Conservation (phyloP, 2,888 invertebrate species). For the Cheilosia pagana region DNA sequence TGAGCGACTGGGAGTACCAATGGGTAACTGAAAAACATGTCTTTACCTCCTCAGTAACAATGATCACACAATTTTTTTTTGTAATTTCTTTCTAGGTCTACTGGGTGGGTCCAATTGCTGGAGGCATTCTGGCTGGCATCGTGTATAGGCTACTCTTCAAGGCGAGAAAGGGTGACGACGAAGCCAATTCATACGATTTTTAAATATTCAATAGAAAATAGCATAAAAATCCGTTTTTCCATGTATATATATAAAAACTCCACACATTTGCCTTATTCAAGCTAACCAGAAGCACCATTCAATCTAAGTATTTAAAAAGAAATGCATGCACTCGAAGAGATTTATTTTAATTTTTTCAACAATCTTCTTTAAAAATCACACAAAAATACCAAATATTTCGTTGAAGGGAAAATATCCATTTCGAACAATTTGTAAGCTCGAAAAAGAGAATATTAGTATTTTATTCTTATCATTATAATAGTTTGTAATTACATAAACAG, state of each 20-base stretch:
- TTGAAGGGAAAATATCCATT: conserved; percentile 45
- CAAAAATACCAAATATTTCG: conserved; percentile 67
- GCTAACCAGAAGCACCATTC: conserved; percentile 19
- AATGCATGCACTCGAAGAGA: conserved; percentile 25
- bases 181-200: conserved; percentile 91
- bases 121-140: conserved; percentile 89
- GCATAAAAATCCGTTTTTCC: not conserved
- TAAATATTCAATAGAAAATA: conserved; percentile 79
- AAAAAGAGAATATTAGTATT: conserved; percentile 28
- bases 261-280: conserved; percentile 38
- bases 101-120: conserved; percentile 93
- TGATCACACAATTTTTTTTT: not conserved
- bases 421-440: conserved; percentile 55
- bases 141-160: conserved; percentile 89
- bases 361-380: conserved; percentile 27
- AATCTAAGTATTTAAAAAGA: conserved; percentile 45
- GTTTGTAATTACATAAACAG: conserved; percentile 27
- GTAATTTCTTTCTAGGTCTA: conserved; percentile 86
- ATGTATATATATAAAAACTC: conserved; percentile 31
- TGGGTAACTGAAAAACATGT: conserved; percentile 86
- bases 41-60: too few relatives aligned
- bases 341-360: conserved; percentile 32
- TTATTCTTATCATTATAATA: conserved; percentile 40
- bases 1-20: conserved; percentile 90
- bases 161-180: conserved; percentile 89